Conservation (phyloP, 30 jellyfish, hydroid and myxozoan species). For the Aurelia aurita complex sp. Pacific region DNA sequence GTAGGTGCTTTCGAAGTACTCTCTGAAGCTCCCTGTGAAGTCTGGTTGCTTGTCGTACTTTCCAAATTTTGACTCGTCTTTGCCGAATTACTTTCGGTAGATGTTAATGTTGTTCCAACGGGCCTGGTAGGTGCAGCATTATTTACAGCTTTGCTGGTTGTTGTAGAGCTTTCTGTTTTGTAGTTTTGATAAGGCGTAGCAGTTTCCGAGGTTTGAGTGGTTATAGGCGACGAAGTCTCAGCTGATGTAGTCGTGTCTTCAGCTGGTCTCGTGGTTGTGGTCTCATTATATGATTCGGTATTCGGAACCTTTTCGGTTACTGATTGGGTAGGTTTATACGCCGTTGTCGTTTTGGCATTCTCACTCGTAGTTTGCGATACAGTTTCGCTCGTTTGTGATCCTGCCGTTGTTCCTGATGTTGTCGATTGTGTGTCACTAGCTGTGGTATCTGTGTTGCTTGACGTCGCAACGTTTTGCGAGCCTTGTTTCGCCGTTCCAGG, state of each 20-base stretch:
- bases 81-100: too few species aligned
- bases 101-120: not conserved
- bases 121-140: not conserved
- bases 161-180: not conserved
- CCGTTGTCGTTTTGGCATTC: slow-evolving; percentile 3
- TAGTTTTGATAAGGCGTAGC: not conserved
- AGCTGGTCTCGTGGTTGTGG: not conserved
- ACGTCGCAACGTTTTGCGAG: not conserved
- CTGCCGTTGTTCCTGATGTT: slow-evolving; percentile 17
- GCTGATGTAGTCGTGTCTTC: not conserved
- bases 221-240: not conserved
- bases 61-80: too few species aligned
- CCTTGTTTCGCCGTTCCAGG: not conserved
- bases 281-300: not conserved
- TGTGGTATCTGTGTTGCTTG: slow-evolving; percentile 2
- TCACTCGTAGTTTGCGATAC: not conserved
- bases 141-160: not conserved
- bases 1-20: too few species aligned
- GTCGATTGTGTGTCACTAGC: not conserved
- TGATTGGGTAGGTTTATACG: too few species aligned
- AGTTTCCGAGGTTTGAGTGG: not conserved
- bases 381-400: not conserved
- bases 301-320: too few species aligned
- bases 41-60: too few species aligned
- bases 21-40: too few species aligned